Base-by-base conservation (phyloP, 1,140 invertebrate species). In the Ptiloglossa arizonensis region DNA sequence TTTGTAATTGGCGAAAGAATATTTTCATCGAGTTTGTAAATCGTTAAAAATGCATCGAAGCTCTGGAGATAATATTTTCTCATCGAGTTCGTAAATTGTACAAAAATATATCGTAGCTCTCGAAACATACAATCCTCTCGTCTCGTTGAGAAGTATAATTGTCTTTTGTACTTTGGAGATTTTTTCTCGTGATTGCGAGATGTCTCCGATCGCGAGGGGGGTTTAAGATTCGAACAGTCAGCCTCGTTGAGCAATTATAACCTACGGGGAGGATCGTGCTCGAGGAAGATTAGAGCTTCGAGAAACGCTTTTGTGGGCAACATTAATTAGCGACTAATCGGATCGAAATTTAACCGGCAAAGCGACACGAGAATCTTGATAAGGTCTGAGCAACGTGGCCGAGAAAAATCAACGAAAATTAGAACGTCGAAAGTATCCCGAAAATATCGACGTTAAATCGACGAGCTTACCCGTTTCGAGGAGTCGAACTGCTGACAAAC, bases 401-500 rank as follows among this genome's bases (percentile, higher is more conserved):
- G 29, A 60, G 19, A 60, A 22, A 9, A 6, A 2, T n/a, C 27
- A 11, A 6, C 13, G 29, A 35, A 35, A 38, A 60, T 17, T 19
- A 6, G 15, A 11, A 5, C 27, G 17, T 9, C 9, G 52, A 15
- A 22, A 9, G 50, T 4, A 56, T 4, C 27, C 17, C 9, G 17
- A n/a, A 57, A 57, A 32, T 15, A 35, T 57, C 27, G 56, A 35
- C 13, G 56, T 19, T 13, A 27, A 57, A 29, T 32, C 56, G 56
- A 57, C 2, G n/a, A 8, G 50, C n/a, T 24, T 52, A 24, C 0
- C 50, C 29, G 56, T 2, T 15, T 29, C 17, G 13, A 41, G 24
- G 19, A n/a, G 5, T 48, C n/a, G 3, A 38, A n/a, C 13, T n/a
- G 70, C 70, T 63, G 70, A 63, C 46, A 5, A 63, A 41, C 46